phyloP scores from a whole-genome alignment of 1,140 invertebrate species.

The Chelonus insularis region DNA sequence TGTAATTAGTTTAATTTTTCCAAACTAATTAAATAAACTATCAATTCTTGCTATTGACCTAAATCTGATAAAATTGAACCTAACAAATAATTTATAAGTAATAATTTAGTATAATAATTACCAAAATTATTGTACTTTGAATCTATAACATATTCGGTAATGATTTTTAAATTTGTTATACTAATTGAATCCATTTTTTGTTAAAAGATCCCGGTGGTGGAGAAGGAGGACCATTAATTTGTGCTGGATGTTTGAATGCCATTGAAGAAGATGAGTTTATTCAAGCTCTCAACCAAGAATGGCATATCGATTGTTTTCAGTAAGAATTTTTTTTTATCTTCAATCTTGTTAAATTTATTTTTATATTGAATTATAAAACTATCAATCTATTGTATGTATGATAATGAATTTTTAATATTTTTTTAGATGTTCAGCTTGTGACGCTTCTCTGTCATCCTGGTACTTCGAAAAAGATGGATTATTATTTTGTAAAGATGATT shows the following conservation, averaged over 20 bases:
- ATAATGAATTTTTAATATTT: constrained; percentile 7
- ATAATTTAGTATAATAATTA: no score
- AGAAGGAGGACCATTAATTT: constrained; percentile 52
- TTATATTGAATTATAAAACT: no score
- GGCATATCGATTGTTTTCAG: constrained; percentile 88
- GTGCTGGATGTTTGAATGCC: constrained; percentile 74
- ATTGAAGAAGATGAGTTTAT: constrained; percentile 76
- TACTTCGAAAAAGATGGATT: constrained; percentile 91
- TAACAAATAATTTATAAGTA: no score
- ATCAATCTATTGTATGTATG: no score
- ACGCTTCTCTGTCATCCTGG: constrained; percentile 81
- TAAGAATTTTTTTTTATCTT: constrained; percentile 45
- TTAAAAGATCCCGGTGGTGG: constrained; percentile 55
- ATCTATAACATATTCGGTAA: no score
- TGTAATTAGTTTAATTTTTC: no score
- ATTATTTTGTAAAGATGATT: constrained; percentile 87
- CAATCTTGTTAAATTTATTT: no score
- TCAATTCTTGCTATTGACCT: no score
- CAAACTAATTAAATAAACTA: no score
- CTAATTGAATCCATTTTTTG: constrained; percentile 1
- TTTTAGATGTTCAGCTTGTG: constrained; percentile 82
- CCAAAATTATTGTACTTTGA: no score
- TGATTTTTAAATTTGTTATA: no score
- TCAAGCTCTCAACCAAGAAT: constrained; percentile 78
- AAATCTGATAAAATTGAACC: no score